phyloP scores from a whole-genome alignment of 1,140 invertebrate species.

The Cyphomyrmex costatus region DNA sequence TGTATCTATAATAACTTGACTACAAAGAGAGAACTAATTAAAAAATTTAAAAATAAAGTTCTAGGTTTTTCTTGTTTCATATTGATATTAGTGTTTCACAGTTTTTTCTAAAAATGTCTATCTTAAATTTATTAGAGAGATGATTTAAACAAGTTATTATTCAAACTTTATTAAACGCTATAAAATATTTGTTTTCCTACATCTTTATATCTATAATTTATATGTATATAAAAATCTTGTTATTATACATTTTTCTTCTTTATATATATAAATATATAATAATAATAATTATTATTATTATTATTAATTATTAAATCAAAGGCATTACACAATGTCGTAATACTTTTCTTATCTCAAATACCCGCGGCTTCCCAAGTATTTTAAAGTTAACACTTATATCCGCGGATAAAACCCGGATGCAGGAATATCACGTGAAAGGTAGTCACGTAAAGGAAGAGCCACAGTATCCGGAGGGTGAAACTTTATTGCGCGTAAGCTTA shows the following conservation, averaged over 20 bases:
- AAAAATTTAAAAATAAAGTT: too few relatives aligned
- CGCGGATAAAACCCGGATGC: not conserved
- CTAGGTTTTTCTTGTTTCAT: not conserved
- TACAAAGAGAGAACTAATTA: too few relatives aligned
- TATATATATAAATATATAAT: not conserved
- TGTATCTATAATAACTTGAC: not conserved
- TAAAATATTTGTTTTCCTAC: not conserved
- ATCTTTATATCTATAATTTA: not conserved
- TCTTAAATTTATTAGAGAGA: not conserved
- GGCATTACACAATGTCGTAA: not conserved
- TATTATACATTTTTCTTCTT: not conserved
- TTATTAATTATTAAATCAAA: not conserved
- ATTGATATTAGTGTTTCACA: not conserved
- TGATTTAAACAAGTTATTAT: not conserved
- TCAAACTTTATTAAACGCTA: not conserved
- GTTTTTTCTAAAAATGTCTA: not conserved
- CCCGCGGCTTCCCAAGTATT: not conserved
- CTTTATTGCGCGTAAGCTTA: constrained; percentile 56
- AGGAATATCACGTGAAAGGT: constrained; percentile 30
- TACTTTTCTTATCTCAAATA: not conserved
- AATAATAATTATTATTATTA: not conserved
- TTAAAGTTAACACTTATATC: constrained; percentile 32
- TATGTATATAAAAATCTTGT: not conserved
- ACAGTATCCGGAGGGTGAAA: constrained; percentile 34
- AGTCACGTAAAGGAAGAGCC: constrained; percentile 7